Evolutionary conservation across 2,888 invertebrate species (phyloP).

Genomic region (Arctia plantaginis): DNA sequence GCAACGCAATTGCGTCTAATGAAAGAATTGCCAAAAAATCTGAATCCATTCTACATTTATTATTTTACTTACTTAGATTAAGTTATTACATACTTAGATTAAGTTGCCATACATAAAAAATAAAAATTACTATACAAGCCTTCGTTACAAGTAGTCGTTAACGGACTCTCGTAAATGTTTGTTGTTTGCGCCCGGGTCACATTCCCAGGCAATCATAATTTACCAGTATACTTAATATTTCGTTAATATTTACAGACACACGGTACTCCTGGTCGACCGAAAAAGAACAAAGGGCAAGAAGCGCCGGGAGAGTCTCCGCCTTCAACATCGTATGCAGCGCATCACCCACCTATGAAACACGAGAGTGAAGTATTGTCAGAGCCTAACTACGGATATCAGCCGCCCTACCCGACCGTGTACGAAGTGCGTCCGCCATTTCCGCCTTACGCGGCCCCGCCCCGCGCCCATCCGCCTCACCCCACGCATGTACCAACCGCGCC

Average conservation of each 20-base stretch:
- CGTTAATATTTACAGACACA: constrained; percentile 62
- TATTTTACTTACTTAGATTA: too few species aligned
- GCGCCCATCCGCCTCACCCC: constrained; percentile 58
- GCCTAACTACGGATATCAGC: constrained; percentile 66
- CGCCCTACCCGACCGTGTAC: constrained; percentile 63
- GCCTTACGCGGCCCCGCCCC: constrained; percentile 61
- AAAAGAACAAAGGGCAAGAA: constrained; percentile 78
- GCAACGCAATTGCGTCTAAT: too few species aligned
- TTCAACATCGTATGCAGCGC: constrained; percentile 72
- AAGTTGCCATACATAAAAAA: too few species aligned
- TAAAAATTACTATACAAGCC: not conserved
- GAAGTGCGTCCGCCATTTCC: constrained; percentile 60
- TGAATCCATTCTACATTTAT: too few species aligned
- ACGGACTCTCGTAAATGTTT: not conserved
- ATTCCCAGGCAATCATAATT: not conserved
- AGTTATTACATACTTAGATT: too few species aligned
- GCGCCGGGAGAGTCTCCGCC: constrained; percentile 71
- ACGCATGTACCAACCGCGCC: constrained; percentile 56
- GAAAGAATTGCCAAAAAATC: too few species aligned
- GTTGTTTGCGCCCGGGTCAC: not conserved
- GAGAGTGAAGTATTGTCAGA: constrained; percentile 67
- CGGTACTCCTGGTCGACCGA: constrained; percentile 78
- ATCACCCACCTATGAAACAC: constrained; percentile 70
- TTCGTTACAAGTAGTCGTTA: not conserved
- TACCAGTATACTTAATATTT: not conserved